Conservation (phyloP, 1,140 invertebrate species). For the Thaumetopoea pityocampa region DNA sequence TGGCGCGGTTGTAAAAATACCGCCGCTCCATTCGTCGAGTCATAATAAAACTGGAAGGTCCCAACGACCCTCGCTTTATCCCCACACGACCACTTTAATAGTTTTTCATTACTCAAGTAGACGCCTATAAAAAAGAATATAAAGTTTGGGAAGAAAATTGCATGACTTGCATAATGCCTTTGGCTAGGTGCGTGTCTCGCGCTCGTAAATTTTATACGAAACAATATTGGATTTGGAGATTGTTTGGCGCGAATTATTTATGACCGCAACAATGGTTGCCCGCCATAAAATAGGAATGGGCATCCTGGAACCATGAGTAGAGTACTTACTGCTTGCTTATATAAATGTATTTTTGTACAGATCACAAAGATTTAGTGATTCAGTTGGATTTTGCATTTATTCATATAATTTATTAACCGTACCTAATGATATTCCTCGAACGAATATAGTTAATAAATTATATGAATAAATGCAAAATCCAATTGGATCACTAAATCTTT, state of each 20-base stretch:
- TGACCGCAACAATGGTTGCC: conserved; percentile 20
- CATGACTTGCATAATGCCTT: conserved; percentile 64
- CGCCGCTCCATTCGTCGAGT: conserved; percentile 46
- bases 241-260: conserved; percentile 40
- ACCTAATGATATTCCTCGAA: no score
- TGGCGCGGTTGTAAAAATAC: conserved; percentile 59
- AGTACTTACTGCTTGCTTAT: no score
- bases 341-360: no score
- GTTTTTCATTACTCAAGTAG: conserved; percentile 75
- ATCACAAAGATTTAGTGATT: no score
- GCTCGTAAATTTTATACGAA: conserved; percentile 47
- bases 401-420: no score
- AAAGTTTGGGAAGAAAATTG: conserved; percentile 69
- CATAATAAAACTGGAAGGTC: conserved; percentile 63
- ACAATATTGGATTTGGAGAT: conserved; percentile 51
- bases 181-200: conserved; percentile 34
- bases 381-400: no score
- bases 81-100: conserved; percentile 65
- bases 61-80: conserved; percentile 62
- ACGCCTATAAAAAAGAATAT: conserved; percentile 61
- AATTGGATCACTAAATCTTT: no score
- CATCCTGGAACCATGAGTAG: no score
- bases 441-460: no score
- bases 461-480: no score
- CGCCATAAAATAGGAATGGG: no score